A percentile compares a stretch with the other conserved stretches of the same genome.
Conservation (phyloP, 2,888 invertebrate genomes). For the Eilema depressum region DNA sequence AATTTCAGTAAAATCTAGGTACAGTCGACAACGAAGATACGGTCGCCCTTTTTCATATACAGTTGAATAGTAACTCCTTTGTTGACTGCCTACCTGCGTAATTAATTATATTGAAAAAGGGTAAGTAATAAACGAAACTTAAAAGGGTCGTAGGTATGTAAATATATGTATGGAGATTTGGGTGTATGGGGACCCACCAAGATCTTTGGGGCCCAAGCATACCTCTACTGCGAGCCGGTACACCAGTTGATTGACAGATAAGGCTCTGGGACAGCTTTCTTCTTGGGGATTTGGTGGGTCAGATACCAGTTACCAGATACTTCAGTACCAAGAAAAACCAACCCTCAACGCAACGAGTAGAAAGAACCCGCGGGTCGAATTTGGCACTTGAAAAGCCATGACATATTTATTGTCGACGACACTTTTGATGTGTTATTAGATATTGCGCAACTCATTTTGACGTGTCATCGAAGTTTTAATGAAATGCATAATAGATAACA, state of each 20-base stretch:
- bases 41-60: too few species aligned
- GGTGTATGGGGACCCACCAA: neutral
- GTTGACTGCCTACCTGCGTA: too few species aligned
- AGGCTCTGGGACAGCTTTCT: too few species aligned
- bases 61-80: too few species aligned
- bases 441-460: slow-evolving; percentile 4
- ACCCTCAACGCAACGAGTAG: neutral
- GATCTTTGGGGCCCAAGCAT: neutral
- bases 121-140: too few species aligned
- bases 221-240: neutral
- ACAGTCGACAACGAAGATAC: too few species aligned
- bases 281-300: neutral
- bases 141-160: neutral
- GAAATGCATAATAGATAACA: slow-evolving; percentile 13
- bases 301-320: neutral
- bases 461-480: slow-evolving; percentile 6
- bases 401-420: neutral
- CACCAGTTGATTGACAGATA: too few species aligned
- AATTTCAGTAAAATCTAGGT: neutral
- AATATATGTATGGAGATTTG: neutral
- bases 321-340: neutral
- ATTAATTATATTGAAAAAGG: too few species aligned
- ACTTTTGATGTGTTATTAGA: neutral
- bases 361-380: neutral
- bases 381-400: neutral